Evolutionary conservation across 1,140 invertebrate genomes (phyloP).

Genomic region (Cheumatopsyche charites): DNA sequence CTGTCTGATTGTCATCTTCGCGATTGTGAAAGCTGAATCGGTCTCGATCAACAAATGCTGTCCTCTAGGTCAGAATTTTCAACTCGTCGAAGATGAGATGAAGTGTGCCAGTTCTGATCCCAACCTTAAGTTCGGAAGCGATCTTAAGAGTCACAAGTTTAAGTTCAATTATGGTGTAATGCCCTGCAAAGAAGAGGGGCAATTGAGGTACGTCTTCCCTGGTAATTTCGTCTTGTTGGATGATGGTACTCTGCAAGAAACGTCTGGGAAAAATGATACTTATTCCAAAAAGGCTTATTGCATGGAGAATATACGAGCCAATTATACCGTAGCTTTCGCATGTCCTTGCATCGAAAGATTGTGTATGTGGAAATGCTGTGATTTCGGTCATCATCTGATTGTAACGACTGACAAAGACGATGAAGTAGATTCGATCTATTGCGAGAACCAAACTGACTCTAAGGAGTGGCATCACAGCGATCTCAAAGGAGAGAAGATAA

Average conservation of each 20-base stretch:
- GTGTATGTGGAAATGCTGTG: conserved; percentile 2
- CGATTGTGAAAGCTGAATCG: not conserved
- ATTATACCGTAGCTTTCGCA: not conserved
- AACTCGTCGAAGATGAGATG: not conserved
- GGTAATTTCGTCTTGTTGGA: not conserved
- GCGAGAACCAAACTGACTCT: not conserved
- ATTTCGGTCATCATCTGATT: not conserved
- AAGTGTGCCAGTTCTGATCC: not conserved
- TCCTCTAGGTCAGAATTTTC: not conserved
- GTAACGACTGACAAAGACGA: too few species aligned
- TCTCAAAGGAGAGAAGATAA: not conserved
- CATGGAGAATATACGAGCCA: not conserved
- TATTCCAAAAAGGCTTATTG: not conserved
- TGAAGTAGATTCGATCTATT: not conserved
- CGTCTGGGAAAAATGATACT: too few species aligned
- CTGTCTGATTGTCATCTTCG: not conserved
- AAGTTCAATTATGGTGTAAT: conserved; percentile 4
- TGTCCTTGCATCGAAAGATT: conserved; percentile 11
- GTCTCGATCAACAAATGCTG: conserved; percentile 22
- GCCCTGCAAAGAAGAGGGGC: not conserved
- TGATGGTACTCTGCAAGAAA: not conserved
- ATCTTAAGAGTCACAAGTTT: not conserved
- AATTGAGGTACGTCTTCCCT: not conserved
- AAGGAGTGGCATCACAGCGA: not conserved
- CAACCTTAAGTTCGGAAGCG: not conserved